Percentiles rank a stretch among this genome's conserved stretches.
Evolutionary conservation across 2,113 vertebrate genomes (phyloP).

Genomic region (Rhombomys opimus): DNA sequence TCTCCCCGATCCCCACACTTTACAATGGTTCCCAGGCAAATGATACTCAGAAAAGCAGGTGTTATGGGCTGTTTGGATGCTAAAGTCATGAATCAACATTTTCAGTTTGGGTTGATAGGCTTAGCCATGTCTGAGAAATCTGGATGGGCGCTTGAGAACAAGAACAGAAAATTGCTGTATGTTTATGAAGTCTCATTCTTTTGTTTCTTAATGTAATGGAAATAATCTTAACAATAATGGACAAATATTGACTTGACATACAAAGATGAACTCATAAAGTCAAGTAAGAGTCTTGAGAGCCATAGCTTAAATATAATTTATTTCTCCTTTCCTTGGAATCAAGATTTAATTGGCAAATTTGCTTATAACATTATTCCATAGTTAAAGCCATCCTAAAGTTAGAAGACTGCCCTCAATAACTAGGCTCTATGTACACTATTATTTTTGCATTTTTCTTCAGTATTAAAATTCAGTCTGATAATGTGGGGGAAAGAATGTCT

Average conservation of each 20-base stretch:
- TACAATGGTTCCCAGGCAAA: slow-evolving; percentile 28
- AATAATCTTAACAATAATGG: slow-evolving; percentile 26
- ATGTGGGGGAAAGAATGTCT: neutral
- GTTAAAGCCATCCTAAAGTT: slow-evolving; percentile 40
- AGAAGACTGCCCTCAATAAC: neutral
- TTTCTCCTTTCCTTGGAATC: slow-evolving; percentile 54
- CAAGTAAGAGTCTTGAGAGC: slow-evolving; percentile 56
- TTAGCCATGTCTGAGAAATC: slow-evolving; percentile 16
- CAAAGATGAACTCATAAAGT: slow-evolving; percentile 46
- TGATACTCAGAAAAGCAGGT: slow-evolving; percentile 21
- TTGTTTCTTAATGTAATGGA: slow-evolving; percentile 37
- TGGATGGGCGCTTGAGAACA: neutral
- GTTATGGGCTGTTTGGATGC: slow-evolving; percentile 37
- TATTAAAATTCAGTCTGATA: neutral
- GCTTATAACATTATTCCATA: slow-evolving; percentile 35
- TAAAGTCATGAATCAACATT: slow-evolving; percentile 20
- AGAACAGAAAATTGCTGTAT: neutral
- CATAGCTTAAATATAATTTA: slow-evolving; percentile 63
- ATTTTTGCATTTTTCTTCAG: slow-evolving; percentile 8
- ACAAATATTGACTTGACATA: slow-evolving; percentile 33
- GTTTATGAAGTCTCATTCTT: slow-evolving; percentile 26
- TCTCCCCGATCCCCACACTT: neutral
- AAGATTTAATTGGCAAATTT: slow-evolving; percentile 63
- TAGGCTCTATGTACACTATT: neutral
- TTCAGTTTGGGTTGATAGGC: slow-evolving; percentile 54